phyloP scores from a whole-genome alignment of 1,140 invertebrate genomes.

The Centruroides sculpturatus region DNA sequence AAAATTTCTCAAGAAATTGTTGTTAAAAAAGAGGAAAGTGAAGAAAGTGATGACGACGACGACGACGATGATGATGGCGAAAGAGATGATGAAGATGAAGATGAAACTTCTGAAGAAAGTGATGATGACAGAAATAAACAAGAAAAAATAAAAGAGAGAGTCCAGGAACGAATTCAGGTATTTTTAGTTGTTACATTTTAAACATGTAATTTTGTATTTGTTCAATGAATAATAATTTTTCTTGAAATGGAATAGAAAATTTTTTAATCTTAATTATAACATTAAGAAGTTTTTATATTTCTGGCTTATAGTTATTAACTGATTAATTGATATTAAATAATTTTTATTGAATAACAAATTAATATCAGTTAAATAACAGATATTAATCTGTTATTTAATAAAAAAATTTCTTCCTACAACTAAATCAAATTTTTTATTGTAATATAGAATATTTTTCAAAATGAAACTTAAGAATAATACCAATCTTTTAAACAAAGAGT shows the following conservation, averaged over 20 bases:
- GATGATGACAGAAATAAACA: slow-evolving; percentile 39
- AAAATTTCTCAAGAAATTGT: slow-evolving; percentile 6
- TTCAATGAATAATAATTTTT: slow-evolving; percentile 5
- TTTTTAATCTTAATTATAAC: too few species aligned
- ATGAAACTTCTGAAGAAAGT: slow-evolving; percentile 11
- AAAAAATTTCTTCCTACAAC: too few species aligned
- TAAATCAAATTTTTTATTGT: too few species aligned
- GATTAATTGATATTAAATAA: too few species aligned
- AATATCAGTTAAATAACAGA: too few species aligned
- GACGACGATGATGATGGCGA: slow-evolving; percentile 8
- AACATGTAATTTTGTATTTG: slow-evolving; percentile 4
- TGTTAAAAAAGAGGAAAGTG: slow-evolving; percentile 11
- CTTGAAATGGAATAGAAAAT: not conserved
- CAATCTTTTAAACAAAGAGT: too few species aligned
- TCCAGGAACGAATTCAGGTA: slow-evolving; percentile 35
- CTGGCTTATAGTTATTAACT: too few species aligned
- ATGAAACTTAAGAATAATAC: too few species aligned
- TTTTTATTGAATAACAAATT: too few species aligned
- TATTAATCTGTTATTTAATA: too few species aligned
- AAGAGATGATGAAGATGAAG: slow-evolving; percentile 14
- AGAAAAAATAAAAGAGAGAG: slow-evolving; percentile 47
- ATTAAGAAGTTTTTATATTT: too few species aligned
- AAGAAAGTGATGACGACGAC: slow-evolving; percentile 6
- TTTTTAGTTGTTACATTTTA: not conserved
- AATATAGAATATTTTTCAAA: too few species aligned